Evolutionary conservation across 2,888 invertebrate species (phyloP), one percentile per base, ranked within the genome.

Genomic region (Ethmia dodecea): DNA sequence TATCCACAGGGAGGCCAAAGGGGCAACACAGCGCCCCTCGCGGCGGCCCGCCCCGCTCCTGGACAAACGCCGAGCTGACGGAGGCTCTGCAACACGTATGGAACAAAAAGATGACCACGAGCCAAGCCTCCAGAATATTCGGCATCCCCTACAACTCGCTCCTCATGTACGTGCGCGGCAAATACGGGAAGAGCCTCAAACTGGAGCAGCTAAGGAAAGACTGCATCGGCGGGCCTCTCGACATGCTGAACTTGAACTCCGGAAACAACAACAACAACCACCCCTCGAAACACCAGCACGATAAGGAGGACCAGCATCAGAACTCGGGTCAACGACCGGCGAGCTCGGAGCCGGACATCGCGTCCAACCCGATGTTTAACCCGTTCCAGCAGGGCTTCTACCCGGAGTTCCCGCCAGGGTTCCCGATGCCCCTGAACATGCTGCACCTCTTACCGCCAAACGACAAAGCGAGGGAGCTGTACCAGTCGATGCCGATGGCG

Each of bases 41-140:
- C 49, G 95, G 96, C 13, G 96, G 96, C 8, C 96, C 96, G 8
- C 96, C 96, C 1, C 88, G 96, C 35, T 96, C 96, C 1, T 96
- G 96, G 96, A 96, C 95, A 43, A 96, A 96, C 79, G 94, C 94
- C 22, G 96, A 96, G 63, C 88, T 96, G 33, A 96, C 96, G 33
- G 94, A 95, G 77, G 96, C 96, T 1, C 88, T 96, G 33, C 95
- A 95, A 62, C 95, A 95, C 76, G 96, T 96, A n/a, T 96, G 96
- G 96, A 95, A 95, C 78, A 95, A 96, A 67, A 95, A 95, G 71
- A 96, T 96, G 95, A 96, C 96, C 44, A 96, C 96, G 28, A 95
- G 95, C 61, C 95, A 96, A 75, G 96, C 96, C 6, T 95, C 95
- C 13, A 84, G 96, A 44, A 93, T 95, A 68, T 96, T 95, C 77